Evolutionary conservation across 2,797 vertebrate genomes (phyloP).

Genomic region (Hylomyscus alleni): DNA sequence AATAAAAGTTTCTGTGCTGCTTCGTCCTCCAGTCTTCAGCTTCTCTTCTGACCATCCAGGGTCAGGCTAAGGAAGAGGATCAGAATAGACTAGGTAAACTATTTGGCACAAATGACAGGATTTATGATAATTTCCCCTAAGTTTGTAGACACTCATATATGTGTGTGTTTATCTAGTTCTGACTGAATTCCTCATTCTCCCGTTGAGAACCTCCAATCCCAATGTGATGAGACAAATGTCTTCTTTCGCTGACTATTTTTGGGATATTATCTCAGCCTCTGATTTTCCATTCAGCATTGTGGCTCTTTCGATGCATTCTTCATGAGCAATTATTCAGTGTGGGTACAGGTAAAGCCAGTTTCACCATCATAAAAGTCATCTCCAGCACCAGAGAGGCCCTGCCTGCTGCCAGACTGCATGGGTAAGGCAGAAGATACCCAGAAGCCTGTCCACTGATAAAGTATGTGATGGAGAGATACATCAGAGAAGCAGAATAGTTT

Average conservation of each 20-base stretch:
- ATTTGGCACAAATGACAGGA: not conserved
- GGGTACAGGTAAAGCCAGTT: not conserved
- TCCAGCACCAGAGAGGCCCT: not conserved
- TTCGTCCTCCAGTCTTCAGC: not conserved
- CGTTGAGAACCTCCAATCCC: not conserved
- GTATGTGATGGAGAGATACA: not conserved
- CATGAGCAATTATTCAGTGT: not conserved
- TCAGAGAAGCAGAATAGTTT: not conserved
- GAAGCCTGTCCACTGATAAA: not conserved
- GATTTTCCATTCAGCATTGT: too few relatives aligned
- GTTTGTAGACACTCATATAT: not conserved
- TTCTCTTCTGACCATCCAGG: not conserved
- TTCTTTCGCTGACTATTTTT: not conserved
- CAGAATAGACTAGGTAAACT: not conserved
- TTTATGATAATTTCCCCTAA: not conserved
- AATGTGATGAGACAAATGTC: not conserved
- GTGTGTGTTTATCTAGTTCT: not conserved
- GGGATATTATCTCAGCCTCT: not conserved
- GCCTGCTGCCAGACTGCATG: not conserved
- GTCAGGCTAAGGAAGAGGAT: not conserved
- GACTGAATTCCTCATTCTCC: not conserved
- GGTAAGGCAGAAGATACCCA: not conserved
- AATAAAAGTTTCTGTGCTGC: not conserved
- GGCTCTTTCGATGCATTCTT: too few relatives aligned
- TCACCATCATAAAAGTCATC: not conserved